Evolutionary conservation across 2,888 invertebrate species (phyloP).

Genomic region (Diaperis boleti): DNA sequence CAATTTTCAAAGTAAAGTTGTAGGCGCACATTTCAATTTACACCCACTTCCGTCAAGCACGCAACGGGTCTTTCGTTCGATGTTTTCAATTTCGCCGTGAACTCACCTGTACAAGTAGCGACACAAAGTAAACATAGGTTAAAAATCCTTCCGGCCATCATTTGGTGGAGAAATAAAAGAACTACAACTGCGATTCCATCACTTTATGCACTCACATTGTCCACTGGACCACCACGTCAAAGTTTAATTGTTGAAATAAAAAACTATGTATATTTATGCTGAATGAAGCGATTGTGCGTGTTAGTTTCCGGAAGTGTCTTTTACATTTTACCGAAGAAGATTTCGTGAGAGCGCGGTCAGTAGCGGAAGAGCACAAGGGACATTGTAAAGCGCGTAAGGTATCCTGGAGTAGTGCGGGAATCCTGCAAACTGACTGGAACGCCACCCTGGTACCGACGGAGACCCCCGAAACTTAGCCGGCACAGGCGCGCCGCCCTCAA

Average conservation of each 20-base stretch:
- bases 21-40: neutral
- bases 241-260: neutral
- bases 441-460: constrained; percentile 55
- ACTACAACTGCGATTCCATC: constrained; percentile 46
- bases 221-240: constrained; percentile 37
- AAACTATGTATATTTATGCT: neutral
- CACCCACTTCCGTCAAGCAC: neutral
- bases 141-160: constrained; percentile 51
- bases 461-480: constrained; percentile 51
- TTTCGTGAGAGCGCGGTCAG: constrained; percentile 38
- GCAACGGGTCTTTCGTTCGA: neutral
- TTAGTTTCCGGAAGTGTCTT: constrained; percentile 22
- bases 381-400: constrained; percentile 46
- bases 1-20: neutral
- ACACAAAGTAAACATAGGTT: constrained; percentile 46
- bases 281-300: constrained; percentile 6
- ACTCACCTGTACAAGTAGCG: constrained; percentile 49
- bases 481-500: constrained; percentile 54
- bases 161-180: constrained; percentile 38
- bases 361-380: constrained; percentile 44
- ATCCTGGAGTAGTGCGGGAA: constrained; percentile 47
- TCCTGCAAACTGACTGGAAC: constrained; percentile 56
- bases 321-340: constrained; percentile 34
- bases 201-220: constrained; percentile 50
- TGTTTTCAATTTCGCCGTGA: constrained; percentile 1